Conservation (phyloP, 2,113 vertebrate species). For the Sander vitreus region DNA sequence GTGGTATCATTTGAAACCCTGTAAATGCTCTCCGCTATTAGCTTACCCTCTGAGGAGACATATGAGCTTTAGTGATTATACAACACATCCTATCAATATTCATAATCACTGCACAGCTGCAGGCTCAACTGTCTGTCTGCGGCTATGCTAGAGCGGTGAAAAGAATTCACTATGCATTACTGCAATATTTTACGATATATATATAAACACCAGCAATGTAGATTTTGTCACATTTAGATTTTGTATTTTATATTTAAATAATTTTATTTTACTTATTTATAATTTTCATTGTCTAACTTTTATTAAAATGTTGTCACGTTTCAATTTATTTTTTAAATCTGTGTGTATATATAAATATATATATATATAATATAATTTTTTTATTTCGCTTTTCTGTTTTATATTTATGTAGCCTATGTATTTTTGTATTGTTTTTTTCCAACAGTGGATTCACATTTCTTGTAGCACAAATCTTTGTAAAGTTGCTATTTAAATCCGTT, state of each 20-base stretch:
- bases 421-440: no score
- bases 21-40: slow-evolving; percentile 54
- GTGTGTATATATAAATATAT: no score
- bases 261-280: background rate
- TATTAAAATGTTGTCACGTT: no score
- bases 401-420: no score
- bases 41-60: slow-evolving; percentile 32
- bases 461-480: background rate
- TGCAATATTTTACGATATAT: background rate
- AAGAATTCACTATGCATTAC: background rate
- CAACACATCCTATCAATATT: slow-evolving; percentile 35
- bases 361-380: no score
- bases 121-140: background rate
- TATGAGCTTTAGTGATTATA: slow-evolving; percentile 13
- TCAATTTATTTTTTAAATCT: no score
- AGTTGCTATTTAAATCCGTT: no score
- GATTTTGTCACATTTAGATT: background rate
- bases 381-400: no score
- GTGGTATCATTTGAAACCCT: slow-evolving; percentile 61
- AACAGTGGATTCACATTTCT: background rate
- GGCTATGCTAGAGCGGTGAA: background rate
- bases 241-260: background rate
- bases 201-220: background rate
- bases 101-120: slow-evolving; percentile 34
- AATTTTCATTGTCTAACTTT: background rate